Percentiles rank a stretch among this genome's conserved stretches.
Conservation (phyloP, 1,140 invertebrate genomes). For the Scylla paramamosain region DNA sequence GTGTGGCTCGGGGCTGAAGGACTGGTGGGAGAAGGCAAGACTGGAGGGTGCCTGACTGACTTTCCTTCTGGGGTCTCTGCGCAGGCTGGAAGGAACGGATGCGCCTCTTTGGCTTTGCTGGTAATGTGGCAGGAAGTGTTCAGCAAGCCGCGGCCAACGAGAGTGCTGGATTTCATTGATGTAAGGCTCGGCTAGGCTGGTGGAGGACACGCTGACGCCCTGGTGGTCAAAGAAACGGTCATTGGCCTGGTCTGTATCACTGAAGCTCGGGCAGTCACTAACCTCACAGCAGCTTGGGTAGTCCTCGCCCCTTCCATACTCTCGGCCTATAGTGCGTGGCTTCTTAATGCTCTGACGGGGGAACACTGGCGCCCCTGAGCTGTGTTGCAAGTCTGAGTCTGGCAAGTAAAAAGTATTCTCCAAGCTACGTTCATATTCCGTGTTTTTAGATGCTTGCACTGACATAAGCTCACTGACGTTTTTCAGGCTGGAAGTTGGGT, state of each 20-base stretch:
- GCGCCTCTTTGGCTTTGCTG: not conserved
- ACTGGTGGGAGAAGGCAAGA: slow-evolving; percentile 14
- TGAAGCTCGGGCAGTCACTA: slow-evolving; percentile 51
- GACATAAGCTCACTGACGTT: not conserved
- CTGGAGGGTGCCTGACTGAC: not conserved
- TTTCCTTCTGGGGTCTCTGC: not conserved
- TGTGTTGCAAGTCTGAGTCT: slow-evolving; percentile 39
- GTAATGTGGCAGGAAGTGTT: slow-evolving; percentile 19
- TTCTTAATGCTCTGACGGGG: slow-evolving; percentile 8
- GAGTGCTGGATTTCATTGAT: not conserved
- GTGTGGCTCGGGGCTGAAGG: slow-evolving; percentile 54
- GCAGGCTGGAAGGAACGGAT: not conserved
- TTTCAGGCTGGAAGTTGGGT: not conserved
- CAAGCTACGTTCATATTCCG: not conserved
- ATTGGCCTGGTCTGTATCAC: slow-evolving; percentile 40
- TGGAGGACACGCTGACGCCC: slow-evolving; percentile 54
- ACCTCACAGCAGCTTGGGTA: not conserved
- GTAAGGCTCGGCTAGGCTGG: slow-evolving; percentile 13
- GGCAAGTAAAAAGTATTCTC: slow-evolving; percentile 35
- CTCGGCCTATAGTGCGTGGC: not conserved
- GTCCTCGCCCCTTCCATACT: slow-evolving; percentile 25
- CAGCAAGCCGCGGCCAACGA: slow-evolving; percentile 10
- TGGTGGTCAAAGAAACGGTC: not conserved
- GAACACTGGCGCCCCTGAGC: not conserved
- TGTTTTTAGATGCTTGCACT: not conserved